These are phyloP conservation scores for Xanthia togata DNA, from an alignment of 2,888 invertebrate species.

Conservation along the genomic window DNA sequence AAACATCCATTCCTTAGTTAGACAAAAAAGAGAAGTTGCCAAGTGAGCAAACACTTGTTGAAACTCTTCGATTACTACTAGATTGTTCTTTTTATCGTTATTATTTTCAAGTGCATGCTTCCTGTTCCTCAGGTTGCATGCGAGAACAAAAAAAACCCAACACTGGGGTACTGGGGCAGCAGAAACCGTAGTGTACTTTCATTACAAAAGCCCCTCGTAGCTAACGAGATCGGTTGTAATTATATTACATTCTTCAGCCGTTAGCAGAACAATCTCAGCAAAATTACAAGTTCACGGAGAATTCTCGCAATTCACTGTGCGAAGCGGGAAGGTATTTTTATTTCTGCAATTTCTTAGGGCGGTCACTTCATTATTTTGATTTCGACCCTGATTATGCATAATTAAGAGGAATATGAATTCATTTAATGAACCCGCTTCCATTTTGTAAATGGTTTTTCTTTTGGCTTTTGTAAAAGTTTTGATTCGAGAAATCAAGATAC, in stretches of 20 bases:
- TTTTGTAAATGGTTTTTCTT: constrained; percentile 19
- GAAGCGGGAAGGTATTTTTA: constrained; percentile 56
- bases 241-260: constrained; percentile 84
- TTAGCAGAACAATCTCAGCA: constrained; percentile 84
- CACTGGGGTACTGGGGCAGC: constrained; percentile 65
- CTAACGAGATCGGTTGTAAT: constrained; percentile 83
- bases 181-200: constrained; percentile 65
- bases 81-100: constrained; percentile 3
- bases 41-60: constrained; percentile 6
- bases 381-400: constrained; percentile 42
- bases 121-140: constrained; percentile 21
- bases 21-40: constrained; percentile 13
- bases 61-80: constrained; percentile 7
- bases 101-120: constrained; percentile 14
- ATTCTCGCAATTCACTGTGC: constrained; percentile 72
- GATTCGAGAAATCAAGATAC: constrained; percentile 4
- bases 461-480: not conserved
- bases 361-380: constrained; percentile 48
- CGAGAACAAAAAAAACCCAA: constrained; percentile 62
- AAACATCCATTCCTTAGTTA: constrained; percentile 9
- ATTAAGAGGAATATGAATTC: constrained; percentile 32
- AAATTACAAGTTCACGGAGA: constrained; percentile 80
- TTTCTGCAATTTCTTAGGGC: constrained; percentile 39
- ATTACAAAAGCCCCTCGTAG: constrained; percentile 72
- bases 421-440: constrained; percentile 24